Conservation (phyloP, 2,888 invertebrate species). For the Ormyrus nitidulus region DNA sequence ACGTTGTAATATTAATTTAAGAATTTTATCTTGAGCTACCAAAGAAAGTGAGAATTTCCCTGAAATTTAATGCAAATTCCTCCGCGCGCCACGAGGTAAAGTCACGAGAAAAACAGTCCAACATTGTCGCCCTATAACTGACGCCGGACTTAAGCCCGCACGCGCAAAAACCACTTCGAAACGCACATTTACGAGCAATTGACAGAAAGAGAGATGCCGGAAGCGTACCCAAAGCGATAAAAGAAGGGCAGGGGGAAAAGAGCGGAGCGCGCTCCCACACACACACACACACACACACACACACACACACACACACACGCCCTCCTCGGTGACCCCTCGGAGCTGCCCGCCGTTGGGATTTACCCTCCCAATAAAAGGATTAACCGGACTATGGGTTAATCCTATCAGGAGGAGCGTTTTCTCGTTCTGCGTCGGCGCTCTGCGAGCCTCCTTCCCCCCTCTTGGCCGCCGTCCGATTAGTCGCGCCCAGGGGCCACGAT, state of each 20-base stretch:
- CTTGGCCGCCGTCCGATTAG: constrained; percentile 56
- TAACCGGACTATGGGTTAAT: constrained; percentile 74
- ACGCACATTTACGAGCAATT: constrained; percentile 22
- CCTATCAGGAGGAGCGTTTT: constrained; percentile 71
- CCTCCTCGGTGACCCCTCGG: constrained; percentile 5
- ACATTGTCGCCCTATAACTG: too few species aligned
- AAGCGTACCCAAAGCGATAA: constrained; percentile 31
- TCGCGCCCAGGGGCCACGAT: constrained; percentile 57
- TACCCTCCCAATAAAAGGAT: constrained; percentile 74
- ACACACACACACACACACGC: too few species aligned
- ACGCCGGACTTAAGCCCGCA: neutral
- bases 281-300: neutral
- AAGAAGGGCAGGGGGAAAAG: neutral
- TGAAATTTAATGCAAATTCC: too few species aligned
- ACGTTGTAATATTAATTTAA: too few species aligned
- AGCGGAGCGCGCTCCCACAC: neutral
- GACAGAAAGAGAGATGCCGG: constrained; percentile 7
- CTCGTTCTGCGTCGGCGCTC: constrained; percentile 59
- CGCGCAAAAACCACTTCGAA: constrained; percentile 20
- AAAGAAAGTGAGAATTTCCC: too few species aligned
- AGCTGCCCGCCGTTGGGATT: constrained; percentile 62
- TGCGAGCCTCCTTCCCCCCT: constrained; percentile 54
- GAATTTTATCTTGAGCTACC: too few species aligned
- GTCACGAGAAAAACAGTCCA: too few species aligned
- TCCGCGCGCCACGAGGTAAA: too few species aligned